These are phyloP conservation scores for Drosophila elegans DNA, from an alignment of 1,140 invertebrate genomes.

Conservation along the genomic window DNA sequence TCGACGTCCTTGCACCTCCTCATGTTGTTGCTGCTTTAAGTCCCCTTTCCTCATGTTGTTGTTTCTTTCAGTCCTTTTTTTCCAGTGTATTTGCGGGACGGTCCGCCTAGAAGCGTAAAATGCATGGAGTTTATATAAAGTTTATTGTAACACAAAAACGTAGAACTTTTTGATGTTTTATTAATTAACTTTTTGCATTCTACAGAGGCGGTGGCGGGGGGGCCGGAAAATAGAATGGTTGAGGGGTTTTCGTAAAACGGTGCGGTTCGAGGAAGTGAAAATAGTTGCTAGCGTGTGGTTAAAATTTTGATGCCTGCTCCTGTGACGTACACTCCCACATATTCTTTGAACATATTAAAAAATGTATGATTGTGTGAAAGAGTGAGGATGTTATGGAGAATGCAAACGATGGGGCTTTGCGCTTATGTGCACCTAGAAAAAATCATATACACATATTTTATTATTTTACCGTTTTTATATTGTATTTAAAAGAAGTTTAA, in stretches of 20 bases:
- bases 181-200: conserved; percentile 83
- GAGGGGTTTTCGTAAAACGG: neutral
- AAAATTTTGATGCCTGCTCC: conserved; percentile 79
- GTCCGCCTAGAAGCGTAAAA: conserved; percentile 74
- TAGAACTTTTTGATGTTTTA: conserved; percentile 82
- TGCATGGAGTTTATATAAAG: conserved; percentile 81
- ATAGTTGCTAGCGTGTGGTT: conserved; percentile 65
- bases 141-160: conserved; percentile 78
- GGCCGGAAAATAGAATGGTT: neutral
- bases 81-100: conserved; percentile 4
- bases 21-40: conserved; percentile 1
- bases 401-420: neutral
- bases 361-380: conserved; percentile 62
- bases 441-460: neutral
- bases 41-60: conserved; percentile 3
- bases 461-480: too few relatives aligned
- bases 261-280: conserved; percentile 14
- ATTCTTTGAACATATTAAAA: conserved; percentile 68
- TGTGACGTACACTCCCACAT: conserved; percentile 66
- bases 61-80: conserved; percentile 3
- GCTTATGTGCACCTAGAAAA: conserved; percentile 12
- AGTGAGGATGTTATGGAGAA: neutral
- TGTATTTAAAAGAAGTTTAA: too few relatives aligned
- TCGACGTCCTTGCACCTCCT: conserved; percentile 25
- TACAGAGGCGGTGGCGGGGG: conserved; percentile 1